Conservation (phyloP, 1,140 invertebrate genomes). For the Atta cephalotes region DNA sequence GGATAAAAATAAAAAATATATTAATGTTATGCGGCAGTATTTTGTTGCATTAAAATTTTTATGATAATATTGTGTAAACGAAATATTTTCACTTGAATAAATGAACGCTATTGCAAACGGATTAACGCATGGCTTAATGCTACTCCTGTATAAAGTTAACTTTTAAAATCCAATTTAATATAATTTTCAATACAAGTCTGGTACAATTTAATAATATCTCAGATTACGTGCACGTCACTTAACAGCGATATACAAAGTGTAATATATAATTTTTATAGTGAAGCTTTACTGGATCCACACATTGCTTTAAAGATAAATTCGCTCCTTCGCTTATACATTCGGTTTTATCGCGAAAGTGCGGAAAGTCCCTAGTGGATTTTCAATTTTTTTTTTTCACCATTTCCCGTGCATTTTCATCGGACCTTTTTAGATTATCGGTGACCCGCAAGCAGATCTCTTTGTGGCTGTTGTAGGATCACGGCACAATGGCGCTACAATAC, state of each 20-base stretch:
- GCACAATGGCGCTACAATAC: constrained; percentile 68
- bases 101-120: neutral
- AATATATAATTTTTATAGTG: constrained; percentile 7
- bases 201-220: constrained; percentile 42
- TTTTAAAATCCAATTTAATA: constrained; percentile 44
- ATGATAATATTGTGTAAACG: constrained; percentile 14
- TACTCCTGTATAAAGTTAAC: neutral
- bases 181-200: constrained; percentile 6
- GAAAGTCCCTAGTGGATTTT: constrained; percentile 52
- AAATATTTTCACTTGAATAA: constrained; percentile 40
- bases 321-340: constrained; percentile 42
- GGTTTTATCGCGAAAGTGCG: constrained; percentile 51
- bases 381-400: constrained; percentile 31
- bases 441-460: constrained; percentile 67
- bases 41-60: constrained; percentile 37
- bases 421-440: constrained; percentile 69
- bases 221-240: neutral
- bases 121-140: constrained; percentile 41
- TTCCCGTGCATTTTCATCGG: constrained; percentile 65
- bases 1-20: constrained; percentile 16
- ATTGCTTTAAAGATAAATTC: constrained; percentile 24
- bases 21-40: constrained; percentile 30
- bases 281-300: neutral
- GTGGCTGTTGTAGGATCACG: constrained; percentile 61
- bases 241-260: neutral